These are phyloP conservation scores for Esox lucius DNA, from an alignment of 2,797 vertebrate species.

Conservation along the genomic window DNA sequence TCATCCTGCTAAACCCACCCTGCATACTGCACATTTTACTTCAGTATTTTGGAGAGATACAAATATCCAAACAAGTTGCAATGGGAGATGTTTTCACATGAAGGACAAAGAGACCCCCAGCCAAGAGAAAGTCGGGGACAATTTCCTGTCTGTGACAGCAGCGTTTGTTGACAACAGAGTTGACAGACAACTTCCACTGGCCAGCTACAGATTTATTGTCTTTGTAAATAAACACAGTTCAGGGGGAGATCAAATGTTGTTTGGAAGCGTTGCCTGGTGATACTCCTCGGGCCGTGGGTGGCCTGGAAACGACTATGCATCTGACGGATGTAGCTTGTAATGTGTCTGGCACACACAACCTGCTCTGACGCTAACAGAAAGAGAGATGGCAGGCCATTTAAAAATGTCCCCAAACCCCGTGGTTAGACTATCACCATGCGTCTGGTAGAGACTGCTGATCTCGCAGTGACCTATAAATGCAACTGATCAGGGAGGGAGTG, in stretches of 20 bases:
- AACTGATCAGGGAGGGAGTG: constrained; percentile 30
- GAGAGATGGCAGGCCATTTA: constrained; percentile 60
- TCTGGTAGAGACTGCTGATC: constrained; percentile 43
- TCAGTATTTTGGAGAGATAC: too few species aligned
- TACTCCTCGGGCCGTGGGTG: background rate
- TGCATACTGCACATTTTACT: too few species aligned
- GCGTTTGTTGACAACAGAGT: constrained; percentile 3
- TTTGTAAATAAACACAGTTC: constrained; percentile 70
- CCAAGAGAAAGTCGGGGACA: too few species aligned
- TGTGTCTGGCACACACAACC: constrained; percentile 69
- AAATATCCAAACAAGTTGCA: too few species aligned
- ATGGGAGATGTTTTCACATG: too few species aligned
- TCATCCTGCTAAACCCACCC: too few species aligned
- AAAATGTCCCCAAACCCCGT: constrained; percentile 63
- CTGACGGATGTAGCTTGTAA: constrained; percentile 69
- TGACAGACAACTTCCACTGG: constrained; percentile 64
- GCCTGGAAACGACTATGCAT: constrained; percentile 4
- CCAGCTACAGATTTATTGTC: constrained; percentile 56
- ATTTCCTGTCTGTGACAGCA: too few species aligned
- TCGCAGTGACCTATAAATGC: constrained; percentile 53
- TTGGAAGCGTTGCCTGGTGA: background rate
- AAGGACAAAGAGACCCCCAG: too few species aligned
- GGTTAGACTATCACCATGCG: constrained; percentile 46
- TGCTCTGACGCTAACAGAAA: constrained; percentile 67
- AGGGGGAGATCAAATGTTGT: constrained; percentile 68